Evolutionary conservation across 2,888 invertebrate genomes (phyloP).

Genomic region (Siphlonurus alternatus): DNA sequence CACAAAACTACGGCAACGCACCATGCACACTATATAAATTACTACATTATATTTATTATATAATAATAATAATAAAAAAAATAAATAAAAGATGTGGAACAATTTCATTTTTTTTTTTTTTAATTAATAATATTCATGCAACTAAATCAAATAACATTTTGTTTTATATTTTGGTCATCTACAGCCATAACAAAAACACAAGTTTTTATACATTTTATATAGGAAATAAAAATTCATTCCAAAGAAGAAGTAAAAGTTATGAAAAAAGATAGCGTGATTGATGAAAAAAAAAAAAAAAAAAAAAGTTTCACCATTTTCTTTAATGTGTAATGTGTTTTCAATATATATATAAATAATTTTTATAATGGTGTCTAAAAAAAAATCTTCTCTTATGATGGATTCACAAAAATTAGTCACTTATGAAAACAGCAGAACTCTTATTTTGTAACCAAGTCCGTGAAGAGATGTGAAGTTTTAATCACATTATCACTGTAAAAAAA

Average conservation of each 20-base stretch:
- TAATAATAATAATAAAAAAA: too few relatives aligned
- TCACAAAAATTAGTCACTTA: background rate
- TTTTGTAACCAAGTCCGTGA: too few relatives aligned
- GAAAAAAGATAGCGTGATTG: too few relatives aligned
- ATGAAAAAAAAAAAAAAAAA: too few relatives aligned
- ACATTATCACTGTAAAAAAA: background rate
- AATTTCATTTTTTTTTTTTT: background rate
- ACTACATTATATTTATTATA: too few relatives aligned
- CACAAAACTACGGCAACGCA: too few relatives aligned
- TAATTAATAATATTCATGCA: background rate
- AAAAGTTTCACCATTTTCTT: too few relatives aligned
- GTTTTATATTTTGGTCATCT: background rate
- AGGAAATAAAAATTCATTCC: background rate
- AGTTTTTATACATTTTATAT: background rate
- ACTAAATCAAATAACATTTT: background rate
- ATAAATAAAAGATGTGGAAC: background rate
- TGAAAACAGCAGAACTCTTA: background rate
- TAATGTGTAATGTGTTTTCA: too few relatives aligned
- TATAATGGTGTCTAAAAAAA: background rate
- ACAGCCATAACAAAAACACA: background rate
- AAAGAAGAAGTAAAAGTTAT: too few relatives aligned
- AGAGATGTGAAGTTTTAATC: background rate
- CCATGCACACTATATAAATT: too few relatives aligned
- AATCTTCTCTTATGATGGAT: background rate
- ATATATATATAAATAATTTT: background rate